These are phyloP conservation scores for Diploptera punctata DNA, from an alignment of 2,888 invertebrate genomes.

Conservation along the genomic window DNA sequence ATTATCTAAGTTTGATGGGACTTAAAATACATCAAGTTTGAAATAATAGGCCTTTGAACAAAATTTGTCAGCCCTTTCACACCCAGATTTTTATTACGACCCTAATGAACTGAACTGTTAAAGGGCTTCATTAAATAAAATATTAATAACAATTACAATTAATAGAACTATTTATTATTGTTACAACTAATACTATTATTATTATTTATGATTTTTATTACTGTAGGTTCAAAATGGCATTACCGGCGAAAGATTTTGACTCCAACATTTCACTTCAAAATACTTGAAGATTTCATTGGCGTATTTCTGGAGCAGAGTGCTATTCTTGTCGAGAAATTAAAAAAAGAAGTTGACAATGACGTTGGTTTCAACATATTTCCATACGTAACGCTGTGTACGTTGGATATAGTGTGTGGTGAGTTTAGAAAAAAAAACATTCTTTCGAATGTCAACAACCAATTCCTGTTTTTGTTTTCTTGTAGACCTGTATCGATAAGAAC, in stretches of 20 bases:
- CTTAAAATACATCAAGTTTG: no score
- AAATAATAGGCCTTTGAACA: no score
- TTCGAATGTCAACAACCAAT: not conserved
- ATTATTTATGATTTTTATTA: no score
- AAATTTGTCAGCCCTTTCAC: no score
- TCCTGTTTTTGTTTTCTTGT: not conserved
- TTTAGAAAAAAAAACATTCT: conserved; percentile 37
- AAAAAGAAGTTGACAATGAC: conserved; percentile 51
- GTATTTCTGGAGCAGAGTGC: conserved; percentile 68
- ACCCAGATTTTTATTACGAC: no score
- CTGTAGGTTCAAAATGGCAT: conserved; percentile 64
- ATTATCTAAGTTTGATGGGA: no score
- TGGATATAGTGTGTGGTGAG: conserved; percentile 72
- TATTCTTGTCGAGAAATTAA: conserved; percentile 60
- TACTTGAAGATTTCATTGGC: conserved; percentile 69
- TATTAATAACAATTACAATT: no score
- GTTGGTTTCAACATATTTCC: conserved; percentile 63
- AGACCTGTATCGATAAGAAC: not conserved
- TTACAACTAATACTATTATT: no score
- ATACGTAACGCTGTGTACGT: conserved; percentile 66
- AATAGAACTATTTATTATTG: no score
- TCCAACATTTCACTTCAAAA: conserved; percentile 73
- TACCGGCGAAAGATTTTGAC: conserved; percentile 67
- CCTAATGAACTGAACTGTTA: no score
- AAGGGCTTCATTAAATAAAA: no score